Conservation (phyloP, 2,113 vertebrate species). For the Prinia subflava region DNA sequence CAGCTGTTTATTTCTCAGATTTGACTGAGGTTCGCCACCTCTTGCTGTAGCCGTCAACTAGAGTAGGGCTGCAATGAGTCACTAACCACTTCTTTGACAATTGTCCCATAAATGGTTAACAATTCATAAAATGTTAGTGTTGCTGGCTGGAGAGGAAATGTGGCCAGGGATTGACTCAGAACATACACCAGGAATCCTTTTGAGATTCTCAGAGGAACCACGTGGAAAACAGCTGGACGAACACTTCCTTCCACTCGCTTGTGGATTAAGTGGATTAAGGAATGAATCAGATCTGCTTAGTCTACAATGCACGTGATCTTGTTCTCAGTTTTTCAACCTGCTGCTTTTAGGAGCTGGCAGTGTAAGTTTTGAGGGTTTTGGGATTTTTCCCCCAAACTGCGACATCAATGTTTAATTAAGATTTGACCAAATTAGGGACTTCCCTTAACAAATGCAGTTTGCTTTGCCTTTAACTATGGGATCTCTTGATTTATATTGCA, state of each 20-base stretch:
- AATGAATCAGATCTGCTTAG: background rate
- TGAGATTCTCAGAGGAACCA: background rate
- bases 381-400: accelerated
- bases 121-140: background rate
- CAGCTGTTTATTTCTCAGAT: background rate
- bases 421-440: background rate
- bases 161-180: background rate
- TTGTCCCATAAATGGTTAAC: conserved; percentile 1
- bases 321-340: background rate
- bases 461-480: background rate
- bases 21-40: background rate
- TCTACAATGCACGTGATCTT: background rate
- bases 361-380: background rate
- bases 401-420: background rate
- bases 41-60: background rate
- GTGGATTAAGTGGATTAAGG: background rate
- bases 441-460: background rate
- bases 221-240: background rate
- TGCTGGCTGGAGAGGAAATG: background rate
- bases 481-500: background rate
- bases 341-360: background rate
- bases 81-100: background rate
- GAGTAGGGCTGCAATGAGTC: background rate
- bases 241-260: background rate
- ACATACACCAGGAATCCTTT: background rate